phyloP scores from a whole-genome alignment of 2,113 vertebrate genomes.

The Xyliphius kryptos region DNA sequence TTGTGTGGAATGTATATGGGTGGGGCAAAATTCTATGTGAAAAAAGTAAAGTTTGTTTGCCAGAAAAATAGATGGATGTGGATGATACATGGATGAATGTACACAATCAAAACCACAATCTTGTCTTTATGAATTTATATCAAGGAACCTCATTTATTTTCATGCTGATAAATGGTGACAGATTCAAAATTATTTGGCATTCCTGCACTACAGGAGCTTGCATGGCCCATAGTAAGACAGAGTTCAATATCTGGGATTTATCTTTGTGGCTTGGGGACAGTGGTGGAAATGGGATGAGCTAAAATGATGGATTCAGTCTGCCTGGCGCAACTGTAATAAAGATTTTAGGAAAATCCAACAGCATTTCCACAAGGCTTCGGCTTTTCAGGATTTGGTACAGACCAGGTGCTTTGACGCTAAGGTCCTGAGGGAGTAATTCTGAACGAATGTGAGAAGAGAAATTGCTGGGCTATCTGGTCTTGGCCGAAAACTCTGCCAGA shows the following conservation, averaged over 20 bases:
- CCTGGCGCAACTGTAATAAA: neutral
- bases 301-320: neutral
- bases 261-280: neutral
- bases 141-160: neutral
- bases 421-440: neutral
- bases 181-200: neutral
- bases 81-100: no score
- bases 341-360: neutral
- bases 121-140: neutral
- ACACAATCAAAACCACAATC: neutral
- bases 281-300: neutral
- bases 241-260: neutral
- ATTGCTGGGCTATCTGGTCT: conserved; percentile 4
- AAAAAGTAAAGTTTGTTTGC: no score
- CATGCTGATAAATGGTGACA: neutral
- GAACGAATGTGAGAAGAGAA: neutral
- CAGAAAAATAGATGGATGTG: no score
- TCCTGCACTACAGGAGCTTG: neutral
- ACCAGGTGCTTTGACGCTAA: conserved; percentile 19
- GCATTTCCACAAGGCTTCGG: neutral
- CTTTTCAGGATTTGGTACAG: conserved; percentile 9
- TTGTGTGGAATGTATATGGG: no score
- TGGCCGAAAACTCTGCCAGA: neutral
- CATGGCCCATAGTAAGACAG: neutral
- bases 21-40: no score